Percentiles rank a stretch among this genome's conserved stretches.
phyloP scores from a whole-genome alignment of 92 coral and sea anemone genomes.

The Epizoanthus scotinus region DNA sequence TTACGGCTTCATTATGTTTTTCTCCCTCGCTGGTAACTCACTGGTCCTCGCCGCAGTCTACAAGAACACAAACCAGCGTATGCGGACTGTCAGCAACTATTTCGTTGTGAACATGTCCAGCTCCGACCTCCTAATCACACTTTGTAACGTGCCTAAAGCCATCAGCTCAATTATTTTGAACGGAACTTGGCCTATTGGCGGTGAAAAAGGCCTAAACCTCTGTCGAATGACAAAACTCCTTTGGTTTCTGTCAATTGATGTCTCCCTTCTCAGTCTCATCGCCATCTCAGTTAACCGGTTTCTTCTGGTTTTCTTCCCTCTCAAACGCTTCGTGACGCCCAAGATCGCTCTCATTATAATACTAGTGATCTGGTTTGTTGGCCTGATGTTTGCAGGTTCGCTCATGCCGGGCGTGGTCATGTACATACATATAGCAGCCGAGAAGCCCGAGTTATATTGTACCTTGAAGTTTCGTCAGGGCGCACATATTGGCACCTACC shows the following conservation, averaged over 20 bases:
- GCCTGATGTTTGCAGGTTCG: conserved; percentile 32
- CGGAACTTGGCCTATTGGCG: conserved; percentile 28
- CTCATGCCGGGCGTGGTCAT: conserved; percentile 23
- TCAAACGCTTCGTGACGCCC: conserved; percentile 15
- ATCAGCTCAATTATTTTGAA: conserved; percentile 21
- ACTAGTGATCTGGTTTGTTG: conserved; percentile 4
- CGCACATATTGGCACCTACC: background rate
- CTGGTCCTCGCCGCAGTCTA: conserved; percentile 32
- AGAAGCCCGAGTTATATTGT: background rate
- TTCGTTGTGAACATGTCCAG: conserved; percentile 30
- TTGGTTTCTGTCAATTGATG: conserved; percentile 35
- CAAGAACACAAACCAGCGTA: conserved; percentile 28
- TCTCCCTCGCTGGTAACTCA: conserved; percentile 25
- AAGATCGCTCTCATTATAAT: conserved; percentile 8
- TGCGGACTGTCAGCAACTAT: conserved; percentile 33
- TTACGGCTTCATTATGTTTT: conserved; percentile 10
- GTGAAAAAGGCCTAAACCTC: conserved; percentile 11
- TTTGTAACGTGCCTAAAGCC: conserved; percentile 31
- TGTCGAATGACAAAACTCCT: conserved; percentile 30
- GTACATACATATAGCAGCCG: background rate
- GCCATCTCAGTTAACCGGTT: conserved; percentile 30
- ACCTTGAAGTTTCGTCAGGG: background rate
- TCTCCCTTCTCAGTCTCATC: conserved; percentile 35
- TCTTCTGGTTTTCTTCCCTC: conserved; percentile 26
- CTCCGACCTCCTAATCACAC: conserved; percentile 24